Evolutionary conservation across 2,113 vertebrate genomes (phyloP).

Genomic region (Heterocephalus glaber): DNA sequence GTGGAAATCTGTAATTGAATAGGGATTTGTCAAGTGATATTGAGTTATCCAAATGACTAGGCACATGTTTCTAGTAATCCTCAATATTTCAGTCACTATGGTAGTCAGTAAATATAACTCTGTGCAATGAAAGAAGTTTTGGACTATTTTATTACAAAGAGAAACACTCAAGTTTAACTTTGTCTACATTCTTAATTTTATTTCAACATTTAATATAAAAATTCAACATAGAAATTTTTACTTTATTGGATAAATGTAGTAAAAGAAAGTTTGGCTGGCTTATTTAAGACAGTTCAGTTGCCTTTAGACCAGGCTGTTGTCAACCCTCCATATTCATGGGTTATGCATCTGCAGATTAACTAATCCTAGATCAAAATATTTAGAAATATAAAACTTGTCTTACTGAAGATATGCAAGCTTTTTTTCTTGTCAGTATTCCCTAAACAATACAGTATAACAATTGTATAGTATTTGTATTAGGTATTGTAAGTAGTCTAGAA

Average conservation of each 20-base stretch:
- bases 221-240: slow-evolving; percentile 36
- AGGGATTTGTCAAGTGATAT: slow-evolving; percentile 1
- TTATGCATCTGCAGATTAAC: not conserved
- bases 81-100: not conserved
- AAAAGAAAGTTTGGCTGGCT: slow-evolving; percentile 9
- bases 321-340: not conserved
- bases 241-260: slow-evolving; percentile 11
- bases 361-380: not conserved
- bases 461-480: not conserved
- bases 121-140: slow-evolving; percentile 23
- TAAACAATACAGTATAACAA: not conserved
- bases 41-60: not conserved
- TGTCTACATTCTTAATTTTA: slow-evolving; percentile 18
- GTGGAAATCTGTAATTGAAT: not conserved
- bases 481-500: not conserved
- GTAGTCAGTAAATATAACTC: not conserved
- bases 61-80: slow-evolving; percentile 11
- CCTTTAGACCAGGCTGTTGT: not conserved
- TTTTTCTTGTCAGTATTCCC: not conserved
- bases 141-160: slow-evolving; percentile 43
- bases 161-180: slow-evolving; percentile 35
- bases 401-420: not conserved
- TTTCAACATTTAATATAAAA: slow-evolving; percentile 56
- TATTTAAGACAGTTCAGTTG: slow-evolving; percentile 48
- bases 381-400: not conserved